Evolutionary conservation across 1,140 invertebrate genomes (phyloP), one percentile per base, ranked within the genome.

Genomic region (Drosophila azteca): DNA sequence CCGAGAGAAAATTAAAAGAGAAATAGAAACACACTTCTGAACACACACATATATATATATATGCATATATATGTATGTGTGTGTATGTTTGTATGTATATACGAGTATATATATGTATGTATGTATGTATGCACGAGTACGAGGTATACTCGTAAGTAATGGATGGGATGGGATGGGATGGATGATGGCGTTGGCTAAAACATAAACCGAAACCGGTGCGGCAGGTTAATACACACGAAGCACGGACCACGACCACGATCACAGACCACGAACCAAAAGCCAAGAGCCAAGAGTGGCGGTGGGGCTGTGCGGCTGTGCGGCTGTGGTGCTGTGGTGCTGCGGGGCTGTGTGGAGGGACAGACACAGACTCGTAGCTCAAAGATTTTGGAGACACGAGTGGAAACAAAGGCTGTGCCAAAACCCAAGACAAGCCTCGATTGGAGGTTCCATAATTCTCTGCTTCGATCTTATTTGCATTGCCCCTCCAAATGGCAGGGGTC

Each of bases 131-230:
- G 52, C 17, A 58, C 24, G 51, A 39, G 44, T 55, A 44, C 41
- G 49, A 41, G 48, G 55, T 39, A 49, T 52, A 51, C 64, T 77
- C 64, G 80, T 85, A 80, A 85, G 80, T 84, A 83, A 83, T 83
- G 80, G 80, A 79, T 79, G 79, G 63, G 35, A 58, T 71, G 62
- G 79, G 79, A 79, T 79, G 79, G 63, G 35, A 58, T 71, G 62
- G 65, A 79, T 79, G 79, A 68, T 83, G 82, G 82, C 77, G 81
- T 81, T 85, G 82, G 82, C 82, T 85, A 85, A 85, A 85, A 87
- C 82, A 85, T 87, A 88, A 88, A 79, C 83, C 79, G 79, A 88
- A 88, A 88, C 83, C 83, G 83, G 83, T 88, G 83, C 79, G 84
- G 83, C 83, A 88, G 84, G 84, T 88, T 88, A 88, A 82, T 74